Evolutionary conservation across 2,888 invertebrate genomes (phyloP).

Genomic region (Netelia fuscicornis): DNA sequence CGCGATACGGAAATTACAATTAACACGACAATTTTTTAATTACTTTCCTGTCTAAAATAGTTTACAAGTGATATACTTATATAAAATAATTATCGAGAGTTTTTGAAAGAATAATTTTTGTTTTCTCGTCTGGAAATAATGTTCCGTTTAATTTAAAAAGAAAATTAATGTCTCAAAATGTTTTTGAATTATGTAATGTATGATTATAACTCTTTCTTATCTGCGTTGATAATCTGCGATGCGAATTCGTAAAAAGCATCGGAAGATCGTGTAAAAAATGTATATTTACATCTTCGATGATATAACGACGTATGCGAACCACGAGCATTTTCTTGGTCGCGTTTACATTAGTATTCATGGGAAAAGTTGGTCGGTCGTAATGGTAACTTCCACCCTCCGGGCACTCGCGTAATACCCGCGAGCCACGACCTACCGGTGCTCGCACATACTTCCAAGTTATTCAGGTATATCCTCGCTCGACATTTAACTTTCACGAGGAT

Average conservation of each 20-base stretch:
- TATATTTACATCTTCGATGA: not conserved
- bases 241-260: not conserved
- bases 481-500: conserved; percentile 33
- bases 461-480: not conserved
- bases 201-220: not conserved
- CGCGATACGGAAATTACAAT: too few species aligned
- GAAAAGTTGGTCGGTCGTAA: conserved; percentile 73
- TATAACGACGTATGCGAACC: not conserved
- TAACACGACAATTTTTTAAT: too few species aligned
- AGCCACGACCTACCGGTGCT: conserved; percentile 10
- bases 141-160: not conserved
- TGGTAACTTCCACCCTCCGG: conserved; percentile 25
- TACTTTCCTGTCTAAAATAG: too few species aligned
- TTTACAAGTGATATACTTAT: too few species aligned
- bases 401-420: not conserved
- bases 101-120: too few species aligned
- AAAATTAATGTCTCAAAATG: not conserved
- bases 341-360: conserved; percentile 76
- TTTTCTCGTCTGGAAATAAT: too few species aligned
- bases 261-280: not conserved
- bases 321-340: conserved; percentile 20
- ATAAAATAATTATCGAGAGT: too few species aligned
- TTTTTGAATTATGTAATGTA: not conserved
- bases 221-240: not conserved
- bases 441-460: not conserved